Conservation (phyloP, 2,797 vertebrate species). For the Rhynchotus rufescens region DNA sequence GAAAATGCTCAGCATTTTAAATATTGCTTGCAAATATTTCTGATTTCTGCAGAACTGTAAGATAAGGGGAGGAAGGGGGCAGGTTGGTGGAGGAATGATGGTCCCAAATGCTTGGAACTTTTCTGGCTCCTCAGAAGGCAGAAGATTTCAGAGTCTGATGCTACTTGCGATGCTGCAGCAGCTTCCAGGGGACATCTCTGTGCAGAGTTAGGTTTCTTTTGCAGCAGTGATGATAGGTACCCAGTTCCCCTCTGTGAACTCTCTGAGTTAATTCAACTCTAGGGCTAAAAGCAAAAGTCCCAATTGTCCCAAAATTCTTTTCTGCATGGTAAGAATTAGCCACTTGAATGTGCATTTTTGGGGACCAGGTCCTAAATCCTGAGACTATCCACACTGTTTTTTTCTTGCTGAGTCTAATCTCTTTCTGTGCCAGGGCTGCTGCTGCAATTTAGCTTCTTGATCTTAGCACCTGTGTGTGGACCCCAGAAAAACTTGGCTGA, state of each 20-base stretch:
- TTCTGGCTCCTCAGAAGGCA: not conserved
- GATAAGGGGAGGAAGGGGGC: not conserved
- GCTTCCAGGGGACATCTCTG: not conserved
- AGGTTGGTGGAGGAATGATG: not conserved
- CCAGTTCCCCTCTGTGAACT: not conserved
- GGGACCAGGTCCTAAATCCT: not conserved
- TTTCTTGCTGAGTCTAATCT: not conserved
- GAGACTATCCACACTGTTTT: not conserved
- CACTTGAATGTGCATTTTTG: not conserved
- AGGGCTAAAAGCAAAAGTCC: not conserved
- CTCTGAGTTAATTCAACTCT: not conserved
- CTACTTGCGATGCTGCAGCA: not conserved
- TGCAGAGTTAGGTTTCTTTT: not conserved
- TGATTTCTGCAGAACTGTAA: not conserved
- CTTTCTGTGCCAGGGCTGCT: not conserved
- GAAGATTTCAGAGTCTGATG: not conserved
- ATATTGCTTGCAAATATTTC: not conserved
- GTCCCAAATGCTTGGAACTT: not conserved
- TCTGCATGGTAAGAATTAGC: not conserved
- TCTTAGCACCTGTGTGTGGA: not conserved
- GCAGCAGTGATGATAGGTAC: rapidly evolving
- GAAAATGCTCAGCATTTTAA: not conserved
- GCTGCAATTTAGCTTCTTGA: not conserved
- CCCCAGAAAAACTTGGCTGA: not conserved
- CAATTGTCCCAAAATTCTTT: not conserved